A percentile compares a stretch with the other conserved stretches of the same genome.
Conservation (phyloP, 2,888 invertebrate species). For the Troides aeacus region DNA sequence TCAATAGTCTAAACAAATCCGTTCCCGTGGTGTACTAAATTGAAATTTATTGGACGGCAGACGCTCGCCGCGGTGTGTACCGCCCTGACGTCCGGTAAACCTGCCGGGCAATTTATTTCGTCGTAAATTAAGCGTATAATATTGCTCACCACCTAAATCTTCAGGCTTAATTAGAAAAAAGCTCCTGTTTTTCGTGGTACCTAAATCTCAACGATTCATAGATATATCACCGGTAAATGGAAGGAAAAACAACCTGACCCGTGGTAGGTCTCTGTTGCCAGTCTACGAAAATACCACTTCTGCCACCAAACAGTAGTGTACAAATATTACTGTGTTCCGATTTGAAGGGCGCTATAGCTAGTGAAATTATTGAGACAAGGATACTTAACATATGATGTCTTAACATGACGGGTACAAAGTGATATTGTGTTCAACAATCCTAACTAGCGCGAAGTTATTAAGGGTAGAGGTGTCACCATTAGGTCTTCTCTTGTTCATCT, state of each 20-base stretch:
- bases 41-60: constrained; percentile 26
- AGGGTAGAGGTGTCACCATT: too few relatives aligned
- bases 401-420: too few relatives aligned
- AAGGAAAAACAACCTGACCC: neutral
- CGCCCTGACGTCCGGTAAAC: constrained; percentile 11
- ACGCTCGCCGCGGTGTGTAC: constrained; percentile 14
- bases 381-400: too few relatives aligned
- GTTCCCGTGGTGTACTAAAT: constrained; percentile 22
- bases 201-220: neutral
- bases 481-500: too few relatives aligned
- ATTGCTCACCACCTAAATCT: constrained; percentile 26
- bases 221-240: constrained; percentile 8
- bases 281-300: too few relatives aligned
- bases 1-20: constrained; percentile 26
- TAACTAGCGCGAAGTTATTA: too few relatives aligned
- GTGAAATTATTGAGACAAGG: too few relatives aligned
- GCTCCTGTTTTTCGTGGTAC: constrained; percentile 11
- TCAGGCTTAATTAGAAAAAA: constrained; percentile 26
- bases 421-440: too few relatives aligned
- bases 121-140: constrained; percentile 29
- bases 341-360: too few relatives aligned
- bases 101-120: constrained; percentile 24
- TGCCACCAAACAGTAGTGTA: too few relatives aligned
- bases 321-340: too few relatives aligned
- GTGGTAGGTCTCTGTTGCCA: too few relatives aligned